Conservation (phyloP, 2,113 vertebrate species). For the Chunga burmeisteri region DNA sequence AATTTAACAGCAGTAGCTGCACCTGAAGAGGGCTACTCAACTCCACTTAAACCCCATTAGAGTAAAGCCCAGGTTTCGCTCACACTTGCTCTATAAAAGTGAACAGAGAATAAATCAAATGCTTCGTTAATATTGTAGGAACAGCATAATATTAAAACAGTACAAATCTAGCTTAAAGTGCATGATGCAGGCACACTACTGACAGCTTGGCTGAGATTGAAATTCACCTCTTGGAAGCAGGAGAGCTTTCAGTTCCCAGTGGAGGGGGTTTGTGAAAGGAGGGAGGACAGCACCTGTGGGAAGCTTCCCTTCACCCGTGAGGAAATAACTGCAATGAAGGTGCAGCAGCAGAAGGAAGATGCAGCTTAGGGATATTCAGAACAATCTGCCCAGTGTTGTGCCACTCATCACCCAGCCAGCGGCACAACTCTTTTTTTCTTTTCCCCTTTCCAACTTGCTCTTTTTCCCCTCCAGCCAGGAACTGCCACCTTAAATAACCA, state of each 20-base stretch:
- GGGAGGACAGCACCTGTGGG: neutral
- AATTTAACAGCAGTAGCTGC: neutral
- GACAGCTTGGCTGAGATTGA: neutral
- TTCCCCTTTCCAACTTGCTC: neutral
- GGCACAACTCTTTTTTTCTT: neutral
- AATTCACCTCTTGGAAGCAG: neutral
- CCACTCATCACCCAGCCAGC: neutral
- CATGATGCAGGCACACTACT: accelerated
- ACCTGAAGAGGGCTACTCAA: neutral
- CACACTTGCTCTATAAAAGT: neutral
- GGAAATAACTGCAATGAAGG: neutral
- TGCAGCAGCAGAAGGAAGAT: neutral
- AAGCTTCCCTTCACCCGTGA: neutral
- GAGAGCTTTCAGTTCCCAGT: too few relatives aligned
- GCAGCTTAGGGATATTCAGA: neutral
- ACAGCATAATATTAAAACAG: neutral
- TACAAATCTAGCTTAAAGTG: accelerated
- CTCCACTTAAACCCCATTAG: neutral
- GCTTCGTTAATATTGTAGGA: neutral
- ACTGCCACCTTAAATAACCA: neutral
- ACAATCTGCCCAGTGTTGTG: neutral
- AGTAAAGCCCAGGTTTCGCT: neutral
- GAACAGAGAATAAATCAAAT: neutral
- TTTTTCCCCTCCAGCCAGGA: neutral
- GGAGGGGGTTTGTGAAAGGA: neutral